Conservation (phyloP, 2,113 vertebrate genomes). For the Narcine bancroftii region DNA sequence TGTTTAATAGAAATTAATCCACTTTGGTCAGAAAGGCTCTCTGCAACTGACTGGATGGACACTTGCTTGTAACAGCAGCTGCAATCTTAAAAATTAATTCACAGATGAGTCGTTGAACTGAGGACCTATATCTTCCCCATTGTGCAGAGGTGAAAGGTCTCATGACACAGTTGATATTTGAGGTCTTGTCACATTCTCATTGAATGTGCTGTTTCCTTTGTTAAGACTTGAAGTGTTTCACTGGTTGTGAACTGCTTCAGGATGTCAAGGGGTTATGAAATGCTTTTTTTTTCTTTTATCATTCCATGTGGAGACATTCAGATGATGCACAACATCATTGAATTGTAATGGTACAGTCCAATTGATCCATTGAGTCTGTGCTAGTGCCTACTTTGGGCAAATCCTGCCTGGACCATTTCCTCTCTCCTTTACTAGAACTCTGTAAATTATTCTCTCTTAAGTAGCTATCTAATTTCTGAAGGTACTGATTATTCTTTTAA, state of each 20-base stretch:
- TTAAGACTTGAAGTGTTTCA: neutral
- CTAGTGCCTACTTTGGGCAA: no score
- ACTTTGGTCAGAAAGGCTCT: neutral
- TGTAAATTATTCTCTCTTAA: no score
- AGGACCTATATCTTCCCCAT: neutral
- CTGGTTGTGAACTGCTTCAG: neutral
- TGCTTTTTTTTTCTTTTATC: neutral
- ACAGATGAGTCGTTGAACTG: neutral
- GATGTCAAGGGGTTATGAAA: neutral
- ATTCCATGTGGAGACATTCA: neutral
- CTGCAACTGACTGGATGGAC: neutral
- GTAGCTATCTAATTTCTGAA: no score
- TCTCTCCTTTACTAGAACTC: no score
- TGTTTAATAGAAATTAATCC: neutral
- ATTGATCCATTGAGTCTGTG: no score
- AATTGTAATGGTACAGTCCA: no score
- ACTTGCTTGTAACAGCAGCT: neutral
- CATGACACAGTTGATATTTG: neutral
- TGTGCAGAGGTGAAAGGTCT: neutral
- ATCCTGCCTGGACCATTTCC: no score
- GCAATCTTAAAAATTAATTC: neutral
- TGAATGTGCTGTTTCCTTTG: neutral
- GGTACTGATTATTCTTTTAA: no score
- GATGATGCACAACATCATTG: no score
- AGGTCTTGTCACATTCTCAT: neutral